A percentile compares a stretch with the other conserved stretches of the same genome.
Conservation (phyloP, 2,888 invertebrate species). For the Acanthosoma haemorrhoidale region DNA sequence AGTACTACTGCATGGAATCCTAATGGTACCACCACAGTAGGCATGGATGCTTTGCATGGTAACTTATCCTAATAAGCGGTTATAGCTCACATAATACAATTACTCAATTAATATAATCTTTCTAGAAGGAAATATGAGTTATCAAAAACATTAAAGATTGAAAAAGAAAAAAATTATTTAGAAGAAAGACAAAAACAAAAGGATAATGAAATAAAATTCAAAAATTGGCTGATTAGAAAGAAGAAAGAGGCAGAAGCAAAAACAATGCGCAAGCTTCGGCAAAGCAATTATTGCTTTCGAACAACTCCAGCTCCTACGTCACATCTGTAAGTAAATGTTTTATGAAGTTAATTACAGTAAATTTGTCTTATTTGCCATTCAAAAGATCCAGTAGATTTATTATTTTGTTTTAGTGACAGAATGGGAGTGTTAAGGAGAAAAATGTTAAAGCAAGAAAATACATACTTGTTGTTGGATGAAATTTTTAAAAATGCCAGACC, state of each 20-base stretch:
- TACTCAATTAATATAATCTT: not conserved
- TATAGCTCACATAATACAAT: too few relatives aligned
- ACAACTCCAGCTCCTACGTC: slow-evolving; percentile 38
- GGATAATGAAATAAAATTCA: slow-evolving; percentile 41
- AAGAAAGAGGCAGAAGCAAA: slow-evolving; percentile 39
- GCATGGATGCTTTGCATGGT: too few relatives aligned
- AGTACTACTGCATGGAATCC: too few relatives aligned
- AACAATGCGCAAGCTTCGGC: slow-evolving; percentile 33
- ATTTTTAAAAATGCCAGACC: slow-evolving; percentile 39
- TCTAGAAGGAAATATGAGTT: slow-evolving; percentile 37
- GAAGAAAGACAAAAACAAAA: slow-evolving; percentile 40
- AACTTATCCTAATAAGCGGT: too few relatives aligned
- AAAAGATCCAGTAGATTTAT: not conserved
- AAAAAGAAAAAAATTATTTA: slow-evolving; percentile 36
- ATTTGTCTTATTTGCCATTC: not conserved
- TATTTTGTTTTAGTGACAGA: slow-evolving; percentile 37
- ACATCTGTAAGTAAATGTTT: slow-evolving; percentile 37
- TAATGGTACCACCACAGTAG: too few relatives aligned
- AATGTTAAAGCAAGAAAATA: slow-evolving; percentile 35
- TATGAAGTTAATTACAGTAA: not conserved
- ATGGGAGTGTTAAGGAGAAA: slow-evolving; percentile 38
- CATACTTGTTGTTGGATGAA: slow-evolving; percentile 38
- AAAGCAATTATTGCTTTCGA: slow-evolving; percentile 34
- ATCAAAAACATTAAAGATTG: slow-evolving; percentile 30
- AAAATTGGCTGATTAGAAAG: slow-evolving; percentile 41